Conservation (phyloP, 2,888 invertebrate species). For the Spisula solida region DNA sequence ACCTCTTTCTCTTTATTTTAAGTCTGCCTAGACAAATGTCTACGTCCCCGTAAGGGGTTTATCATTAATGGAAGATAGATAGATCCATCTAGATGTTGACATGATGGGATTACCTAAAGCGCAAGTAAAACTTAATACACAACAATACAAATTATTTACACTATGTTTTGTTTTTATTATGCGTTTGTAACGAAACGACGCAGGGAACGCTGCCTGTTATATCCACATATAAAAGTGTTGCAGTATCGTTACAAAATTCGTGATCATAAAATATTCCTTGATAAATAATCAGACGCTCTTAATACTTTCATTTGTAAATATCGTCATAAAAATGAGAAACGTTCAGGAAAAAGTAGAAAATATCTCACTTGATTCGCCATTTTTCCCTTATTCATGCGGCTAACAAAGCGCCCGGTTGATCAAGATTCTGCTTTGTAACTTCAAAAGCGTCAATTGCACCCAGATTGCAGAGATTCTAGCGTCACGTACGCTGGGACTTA, state of each 20-base stretch:
- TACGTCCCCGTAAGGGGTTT: not conserved
- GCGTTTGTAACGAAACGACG: not conserved
- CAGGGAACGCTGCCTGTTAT: not conserved
- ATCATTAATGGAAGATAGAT: not conserved
- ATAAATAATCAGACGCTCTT: not conserved
- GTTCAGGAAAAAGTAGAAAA: not conserved
- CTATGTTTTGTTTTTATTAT: too few species aligned
- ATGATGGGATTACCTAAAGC: too few species aligned
- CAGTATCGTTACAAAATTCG: not conserved
- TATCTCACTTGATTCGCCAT: conserved; percentile 68
- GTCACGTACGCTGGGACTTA: not conserved
- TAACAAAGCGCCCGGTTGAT: conserved; percentile 37
- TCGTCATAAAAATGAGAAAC: not conserved
- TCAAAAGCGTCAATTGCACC: not conserved
- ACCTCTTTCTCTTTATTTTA: too few species aligned
- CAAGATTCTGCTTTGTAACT: conserved; percentile 28
- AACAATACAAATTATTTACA: too few species aligned
- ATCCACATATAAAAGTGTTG: not conserved
- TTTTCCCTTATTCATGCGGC: conserved; percentile 70
- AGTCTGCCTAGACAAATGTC: too few species aligned
- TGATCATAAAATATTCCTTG: not conserved
- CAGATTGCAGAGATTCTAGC: conserved; percentile 3
- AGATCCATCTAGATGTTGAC: not conserved
- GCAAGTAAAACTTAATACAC: too few species aligned
- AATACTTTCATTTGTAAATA: not conserved